Evolutionary conservation across 2,797 vertebrate genomes (phyloP).

Genomic region (Microctenopoma steveboyesi): DNA sequence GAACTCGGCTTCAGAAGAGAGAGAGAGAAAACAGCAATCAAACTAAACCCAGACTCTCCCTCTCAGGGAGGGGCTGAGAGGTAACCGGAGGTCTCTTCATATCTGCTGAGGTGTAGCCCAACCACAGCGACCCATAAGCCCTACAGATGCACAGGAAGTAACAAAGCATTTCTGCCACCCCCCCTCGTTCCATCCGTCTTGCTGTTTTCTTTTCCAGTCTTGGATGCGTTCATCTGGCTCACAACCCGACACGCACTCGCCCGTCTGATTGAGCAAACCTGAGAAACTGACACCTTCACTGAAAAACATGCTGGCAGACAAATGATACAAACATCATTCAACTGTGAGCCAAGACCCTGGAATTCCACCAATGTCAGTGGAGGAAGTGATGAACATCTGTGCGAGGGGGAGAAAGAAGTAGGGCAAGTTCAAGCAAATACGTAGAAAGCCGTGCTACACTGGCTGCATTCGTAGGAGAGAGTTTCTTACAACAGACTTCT

Average conservation of each 20-base stretch:
- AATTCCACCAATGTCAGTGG: constrained; percentile 74
- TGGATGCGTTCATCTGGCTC: constrained; percentile 35
- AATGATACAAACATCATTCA: constrained; percentile 60
- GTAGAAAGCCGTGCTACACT: constrained; percentile 45
- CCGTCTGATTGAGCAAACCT: constrained; percentile 60
- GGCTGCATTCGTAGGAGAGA: constrained; percentile 23
- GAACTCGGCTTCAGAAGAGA: constrained; percentile 15
- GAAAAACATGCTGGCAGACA: constrained; percentile 70
- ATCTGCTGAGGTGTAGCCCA: constrained; percentile 23
- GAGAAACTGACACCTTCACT: constrained; percentile 68
- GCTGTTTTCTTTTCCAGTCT: constrained; percentile 9
- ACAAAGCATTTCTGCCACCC: constrained; percentile 20
- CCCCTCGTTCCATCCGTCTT: constrained; percentile 23
- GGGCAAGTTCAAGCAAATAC: constrained; percentile 69
- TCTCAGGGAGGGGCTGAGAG: constrained; percentile 26
- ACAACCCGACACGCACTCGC: constrained; percentile 63
- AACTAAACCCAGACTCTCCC: constrained; percentile 34
- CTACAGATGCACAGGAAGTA: constrained; percentile 47
- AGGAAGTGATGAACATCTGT: constrained; percentile 70
- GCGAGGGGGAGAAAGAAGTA: neutral
- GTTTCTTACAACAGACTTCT: constrained; percentile 36
- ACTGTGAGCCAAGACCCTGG: constrained; percentile 60
- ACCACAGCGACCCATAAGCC: constrained; percentile 15
- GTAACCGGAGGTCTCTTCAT: constrained; percentile 38
- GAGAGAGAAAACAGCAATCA: constrained; percentile 1